A percentile compares a stretch with the other conserved stretches of the same genome.
These are phyloP conservation scores for Camarhynchus parvulus DNA, from an alignment of 2,113 vertebrate genomes.

Conservation along the genomic window DNA sequence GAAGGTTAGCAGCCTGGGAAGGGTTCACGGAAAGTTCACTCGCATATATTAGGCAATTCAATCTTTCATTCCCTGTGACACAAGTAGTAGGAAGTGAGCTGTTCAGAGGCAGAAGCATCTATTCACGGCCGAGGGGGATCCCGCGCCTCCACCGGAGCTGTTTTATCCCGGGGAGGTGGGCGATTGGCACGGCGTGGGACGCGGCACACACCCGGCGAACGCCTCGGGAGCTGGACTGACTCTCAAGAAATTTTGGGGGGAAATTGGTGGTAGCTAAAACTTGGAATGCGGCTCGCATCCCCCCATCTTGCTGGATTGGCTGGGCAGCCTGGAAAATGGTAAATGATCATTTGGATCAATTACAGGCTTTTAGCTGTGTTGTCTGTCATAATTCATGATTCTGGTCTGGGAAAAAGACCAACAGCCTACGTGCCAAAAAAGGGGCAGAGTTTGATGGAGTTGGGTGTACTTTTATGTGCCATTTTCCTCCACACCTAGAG, in stretches of 20 bases:
- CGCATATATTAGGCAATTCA: slow-evolving; percentile 99
- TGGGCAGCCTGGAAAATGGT: slow-evolving; percentile 84
- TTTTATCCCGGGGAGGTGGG: slow-evolving; percentile 65
- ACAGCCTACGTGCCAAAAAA: slow-evolving; percentile 86
- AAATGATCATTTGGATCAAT: slow-evolving; percentile 87
- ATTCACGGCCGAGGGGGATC: slow-evolving; percentile 84
- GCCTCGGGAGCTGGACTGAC: slow-evolving; percentile 41
- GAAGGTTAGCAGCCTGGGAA: slow-evolving; percentile 99
- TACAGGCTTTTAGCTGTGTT: slow-evolving; percentile 85
- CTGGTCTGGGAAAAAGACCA: slow-evolving; percentile 88
- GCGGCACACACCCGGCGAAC: slow-evolving; percentile 21
- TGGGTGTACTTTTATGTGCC: slow-evolving; percentile 86
- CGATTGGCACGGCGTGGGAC: slow-evolving; percentile 39
- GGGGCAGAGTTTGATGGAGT: slow-evolving; percentile 97
- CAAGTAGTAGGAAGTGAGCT: slow-evolving; percentile 97
- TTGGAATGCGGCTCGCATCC: slow-evolving; percentile 75
- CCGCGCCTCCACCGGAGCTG: slow-evolving; percentile 60
- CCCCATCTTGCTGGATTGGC: slow-evolving; percentile 79
- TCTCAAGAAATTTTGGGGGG: slow-evolving; percentile 54
- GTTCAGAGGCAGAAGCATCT: slow-evolving; percentile 85
- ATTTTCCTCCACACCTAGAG: slow-evolving; percentile 84
- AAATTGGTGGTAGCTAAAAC: slow-evolving; percentile 62
- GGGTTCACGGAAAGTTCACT: slow-evolving; percentile 99
- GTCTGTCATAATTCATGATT: slow-evolving; percentile 92
- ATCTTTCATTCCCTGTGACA: slow-evolving; percentile 95